These are phyloP conservation scores for Zaprionus ornatus DNA, from an alignment of 1,140 invertebrate genomes.

Conservation along the genomic window DNA sequence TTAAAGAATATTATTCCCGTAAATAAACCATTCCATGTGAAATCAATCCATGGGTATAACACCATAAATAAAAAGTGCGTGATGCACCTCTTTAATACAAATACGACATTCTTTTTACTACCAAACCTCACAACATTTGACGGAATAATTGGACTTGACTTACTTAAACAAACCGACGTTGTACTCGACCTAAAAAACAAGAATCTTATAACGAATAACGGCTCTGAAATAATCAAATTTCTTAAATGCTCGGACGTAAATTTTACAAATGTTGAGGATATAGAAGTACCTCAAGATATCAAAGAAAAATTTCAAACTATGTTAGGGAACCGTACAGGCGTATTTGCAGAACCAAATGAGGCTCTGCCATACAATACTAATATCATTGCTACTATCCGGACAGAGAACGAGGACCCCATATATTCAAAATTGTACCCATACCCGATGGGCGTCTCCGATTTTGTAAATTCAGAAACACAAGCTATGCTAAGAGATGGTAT, in stretches of 20 bases:
- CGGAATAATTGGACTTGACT: background rate
- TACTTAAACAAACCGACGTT: conserved; percentile 1
- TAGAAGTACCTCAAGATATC: background rate
- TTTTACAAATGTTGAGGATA: too few relatives aligned
- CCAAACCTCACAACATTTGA: background rate
- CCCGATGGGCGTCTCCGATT: conserved; percentile 26
- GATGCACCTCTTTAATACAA: conserved; percentile 7
- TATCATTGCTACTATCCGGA: conserved; percentile 25
- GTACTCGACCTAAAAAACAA: background rate
- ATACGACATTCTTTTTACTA: background rate
- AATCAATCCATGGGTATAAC: too few relatives aligned
- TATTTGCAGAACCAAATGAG: background rate
- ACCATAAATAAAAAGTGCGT: background rate
- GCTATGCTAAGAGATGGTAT: conserved; percentile 34
- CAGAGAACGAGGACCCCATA: conserved; percentile 20
- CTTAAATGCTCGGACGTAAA: background rate
- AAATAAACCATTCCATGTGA: too few relatives aligned
- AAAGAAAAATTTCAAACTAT: background rate
- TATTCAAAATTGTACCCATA: conserved; percentile 46
- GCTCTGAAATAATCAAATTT: background rate
- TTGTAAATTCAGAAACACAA: conserved; percentile 43
- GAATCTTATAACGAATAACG: background rate
- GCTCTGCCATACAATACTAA: too few relatives aligned
- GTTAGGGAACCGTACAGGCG: background rate
- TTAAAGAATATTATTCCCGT: too few relatives aligned